Evolutionary conservation across 2,113 vertebrate genomes (phyloP).

Genomic region (Cariama cristata): DNA sequence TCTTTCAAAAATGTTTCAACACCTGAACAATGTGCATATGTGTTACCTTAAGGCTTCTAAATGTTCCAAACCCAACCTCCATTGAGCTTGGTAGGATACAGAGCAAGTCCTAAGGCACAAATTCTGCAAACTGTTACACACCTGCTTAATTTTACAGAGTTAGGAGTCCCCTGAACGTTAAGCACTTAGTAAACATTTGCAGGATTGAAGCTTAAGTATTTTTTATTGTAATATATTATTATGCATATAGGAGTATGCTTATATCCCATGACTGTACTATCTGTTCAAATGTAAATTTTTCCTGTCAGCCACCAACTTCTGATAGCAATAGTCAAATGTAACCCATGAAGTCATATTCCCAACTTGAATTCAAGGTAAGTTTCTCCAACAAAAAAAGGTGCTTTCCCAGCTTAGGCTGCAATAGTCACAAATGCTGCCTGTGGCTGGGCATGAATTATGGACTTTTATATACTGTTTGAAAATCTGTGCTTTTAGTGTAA

Average conservation of each 20-base stretch:
- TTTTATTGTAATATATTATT: not conserved
- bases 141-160: not conserved
- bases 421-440: not conserved
- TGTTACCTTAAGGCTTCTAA: not conserved
- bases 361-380: not conserved
- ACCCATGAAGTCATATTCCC: not conserved
- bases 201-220: not conserved
- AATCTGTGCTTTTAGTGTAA: constrained; percentile 55
- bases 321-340: not conserved
- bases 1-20: not conserved
- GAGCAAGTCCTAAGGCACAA: not conserved
- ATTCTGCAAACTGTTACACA: not conserved
- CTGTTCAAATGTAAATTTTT: not conserved
- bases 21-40: not conserved
- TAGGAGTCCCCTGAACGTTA: not conserved
- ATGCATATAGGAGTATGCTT: not conserved
- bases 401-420: not conserved
- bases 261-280: not conserved
- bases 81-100: not conserved
- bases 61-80: not conserved
- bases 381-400: not conserved
- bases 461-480: constrained; percentile 41
- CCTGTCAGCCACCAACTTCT: not conserved
- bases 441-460: constrained; percentile 23
- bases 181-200: not conserved